phyloP scores from a whole-genome alignment of 2,113 vertebrate species.

The Gobius niger region DNA sequence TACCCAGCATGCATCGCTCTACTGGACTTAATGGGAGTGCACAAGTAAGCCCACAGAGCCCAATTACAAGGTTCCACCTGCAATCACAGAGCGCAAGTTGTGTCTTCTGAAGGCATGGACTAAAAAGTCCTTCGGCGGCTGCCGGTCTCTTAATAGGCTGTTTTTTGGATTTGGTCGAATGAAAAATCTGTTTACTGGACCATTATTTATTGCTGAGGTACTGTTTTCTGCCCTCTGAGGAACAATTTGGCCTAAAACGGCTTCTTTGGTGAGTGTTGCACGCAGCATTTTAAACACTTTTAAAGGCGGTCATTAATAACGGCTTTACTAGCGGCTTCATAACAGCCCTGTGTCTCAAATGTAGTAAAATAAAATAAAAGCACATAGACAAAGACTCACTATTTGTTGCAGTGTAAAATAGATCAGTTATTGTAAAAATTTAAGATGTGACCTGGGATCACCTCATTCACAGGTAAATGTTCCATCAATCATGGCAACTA shows the following conservation, averaged over 20 bases:
- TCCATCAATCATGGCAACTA: neutral
- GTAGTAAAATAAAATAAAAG: neutral
- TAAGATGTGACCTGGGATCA: no score
- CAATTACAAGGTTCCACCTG: conserved; percentile 50
- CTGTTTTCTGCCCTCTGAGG: conserved; percentile 25
- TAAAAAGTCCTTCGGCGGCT: conserved; percentile 19
- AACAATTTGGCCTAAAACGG: conserved; percentile 37
- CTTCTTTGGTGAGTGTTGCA: conserved; percentile 13
- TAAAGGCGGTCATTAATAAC: neutral
- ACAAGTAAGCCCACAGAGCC: conserved; percentile 41
- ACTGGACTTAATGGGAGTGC: conserved; percentile 38
- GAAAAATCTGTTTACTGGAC: conserved; percentile 42
- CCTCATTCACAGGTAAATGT: no score
- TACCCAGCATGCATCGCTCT: conserved; percentile 25
- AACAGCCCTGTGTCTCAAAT: neutral
- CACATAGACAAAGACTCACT: neutral
- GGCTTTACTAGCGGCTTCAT: neutral
- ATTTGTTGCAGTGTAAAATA: no score
- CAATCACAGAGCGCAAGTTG: conserved; percentile 23
- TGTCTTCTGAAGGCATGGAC: conserved; percentile 17
- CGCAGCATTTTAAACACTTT: conserved; percentile 21
- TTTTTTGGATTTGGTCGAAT: conserved; percentile 33
- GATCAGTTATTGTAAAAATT: no score
- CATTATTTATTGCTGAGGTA: conserved; percentile 37
- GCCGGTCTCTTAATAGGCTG: conserved; percentile 28